phyloP scores from a whole-genome alignment of 2,113 vertebrate genomes.

The Climacteris rufus region DNA sequence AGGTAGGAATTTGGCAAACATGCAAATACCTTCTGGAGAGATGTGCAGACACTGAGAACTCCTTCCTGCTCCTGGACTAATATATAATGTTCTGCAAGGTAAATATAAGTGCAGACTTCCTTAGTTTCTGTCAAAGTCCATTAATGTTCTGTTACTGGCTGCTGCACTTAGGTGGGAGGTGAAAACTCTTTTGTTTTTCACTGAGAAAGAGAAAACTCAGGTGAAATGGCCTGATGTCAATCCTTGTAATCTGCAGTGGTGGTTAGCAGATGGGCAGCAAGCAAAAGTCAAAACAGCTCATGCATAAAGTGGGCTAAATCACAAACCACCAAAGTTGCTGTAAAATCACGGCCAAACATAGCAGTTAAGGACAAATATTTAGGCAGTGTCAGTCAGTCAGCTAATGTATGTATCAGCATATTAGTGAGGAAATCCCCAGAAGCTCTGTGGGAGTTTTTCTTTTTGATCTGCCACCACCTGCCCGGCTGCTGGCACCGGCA shows the following conservation, averaged over 20 bases:
- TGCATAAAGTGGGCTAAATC: not conserved
- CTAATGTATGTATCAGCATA: constrained; percentile 54
- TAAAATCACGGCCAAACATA: constrained; percentile 44
- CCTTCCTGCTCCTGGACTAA: not conserved
- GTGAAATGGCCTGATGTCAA: not conserved
- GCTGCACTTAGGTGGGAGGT: not conserved
- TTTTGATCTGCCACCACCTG: constrained; percentile 60
- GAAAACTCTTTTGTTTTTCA: not conserved
- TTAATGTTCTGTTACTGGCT: not conserved
- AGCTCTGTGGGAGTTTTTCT: constrained; percentile 47
- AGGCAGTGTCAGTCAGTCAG: constrained; percentile 54
- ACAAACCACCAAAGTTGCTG: constrained; percentile 47
- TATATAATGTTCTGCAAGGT: not conserved
- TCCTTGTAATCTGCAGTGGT: not conserved
- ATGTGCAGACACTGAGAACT: not conserved
- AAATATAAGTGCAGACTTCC: not conserved
- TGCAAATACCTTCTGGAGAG: not conserved
- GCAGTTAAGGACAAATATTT: constrained; percentile 62
- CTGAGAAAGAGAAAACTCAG: not conserved
- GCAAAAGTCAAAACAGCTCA: not conserved
- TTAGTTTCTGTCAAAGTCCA: not conserved
- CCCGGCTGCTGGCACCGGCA: constrained; percentile 14
- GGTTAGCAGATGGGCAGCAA: not conserved
- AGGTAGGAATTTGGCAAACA: not conserved
- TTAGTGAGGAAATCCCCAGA: constrained; percentile 61